These are phyloP conservation scores for Drosophila leonis DNA, from an alignment of 2,888 invertebrate species.

Conservation along the genomic window DNA sequence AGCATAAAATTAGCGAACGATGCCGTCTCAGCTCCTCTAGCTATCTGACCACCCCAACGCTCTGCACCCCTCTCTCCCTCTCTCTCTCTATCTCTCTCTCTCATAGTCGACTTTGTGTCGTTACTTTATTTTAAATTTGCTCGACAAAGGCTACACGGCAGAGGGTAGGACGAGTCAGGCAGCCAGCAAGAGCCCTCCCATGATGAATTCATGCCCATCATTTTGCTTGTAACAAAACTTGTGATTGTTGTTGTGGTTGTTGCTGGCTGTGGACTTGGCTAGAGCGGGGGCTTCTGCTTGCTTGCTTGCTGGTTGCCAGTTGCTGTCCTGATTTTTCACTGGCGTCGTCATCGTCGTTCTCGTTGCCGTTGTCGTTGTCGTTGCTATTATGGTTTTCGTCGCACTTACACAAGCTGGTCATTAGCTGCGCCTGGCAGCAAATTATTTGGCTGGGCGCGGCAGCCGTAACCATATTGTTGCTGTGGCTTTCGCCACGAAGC, in stretches of 20 bases:
- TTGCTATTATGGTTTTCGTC: constrained; percentile 39
- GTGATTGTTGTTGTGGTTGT: constrained; percentile 63
- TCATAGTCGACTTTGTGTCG: constrained; percentile 54
- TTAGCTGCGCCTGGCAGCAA: constrained; percentile 73
- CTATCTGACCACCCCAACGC: constrained; percentile 16
- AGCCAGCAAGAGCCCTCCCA: constrained; percentile 44
- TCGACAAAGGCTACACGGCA: constrained; percentile 40
- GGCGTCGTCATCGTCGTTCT: constrained; percentile 32
- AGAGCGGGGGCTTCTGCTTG: background rate
- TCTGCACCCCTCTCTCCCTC: background rate
- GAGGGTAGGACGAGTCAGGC: constrained; percentile 9
- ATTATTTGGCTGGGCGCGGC: constrained; percentile 73
- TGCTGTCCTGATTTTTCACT: constrained; percentile 72
- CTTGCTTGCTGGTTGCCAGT: constrained; percentile 29
- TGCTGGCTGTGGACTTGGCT: constrained; percentile 35
- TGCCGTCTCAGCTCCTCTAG: constrained; percentile 49
- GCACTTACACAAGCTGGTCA: constrained; percentile 78
- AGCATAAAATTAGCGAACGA: constrained; percentile 79
- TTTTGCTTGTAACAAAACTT: constrained; percentile 76
- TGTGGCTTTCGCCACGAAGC: constrained; percentile 32
- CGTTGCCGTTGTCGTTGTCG: constrained; percentile 29
- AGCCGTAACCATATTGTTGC: constrained; percentile 63
- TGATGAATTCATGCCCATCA: constrained; percentile 80
- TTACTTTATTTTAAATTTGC: constrained; percentile 71
- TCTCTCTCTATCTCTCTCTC: constrained; percentile 1